A percentile compares a stretch with the other conserved stretches of the same genome.
Evolutionary conservation across 64 coral and sea anemone genomes (phyloP).

Genomic region (Montipora efflorescens): DNA sequence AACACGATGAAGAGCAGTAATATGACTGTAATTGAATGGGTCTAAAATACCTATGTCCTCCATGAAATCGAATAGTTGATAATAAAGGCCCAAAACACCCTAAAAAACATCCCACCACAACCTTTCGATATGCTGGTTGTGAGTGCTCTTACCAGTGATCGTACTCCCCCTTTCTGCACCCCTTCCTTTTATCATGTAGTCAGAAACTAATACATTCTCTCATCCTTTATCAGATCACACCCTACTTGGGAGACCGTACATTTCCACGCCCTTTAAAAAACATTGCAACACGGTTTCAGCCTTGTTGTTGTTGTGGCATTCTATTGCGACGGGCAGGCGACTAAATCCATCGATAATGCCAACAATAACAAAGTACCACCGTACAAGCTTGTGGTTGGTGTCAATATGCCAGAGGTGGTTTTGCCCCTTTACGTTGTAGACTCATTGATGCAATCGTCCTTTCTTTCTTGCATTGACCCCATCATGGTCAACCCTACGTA

Average conservation of each 20-base stretch:
- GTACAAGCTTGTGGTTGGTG: constrained; percentile 56
- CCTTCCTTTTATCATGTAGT: constrained; percentile 10
- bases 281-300: constrained; percentile 21
- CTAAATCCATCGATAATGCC: constrained; percentile 49
- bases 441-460: too few species aligned
- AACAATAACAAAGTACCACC: constrained; percentile 52
- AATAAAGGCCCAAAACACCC: neutral
- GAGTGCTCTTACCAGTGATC: constrained; percentile 30
- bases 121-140: constrained; percentile 49
- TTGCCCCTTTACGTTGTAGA: too few species aligned
- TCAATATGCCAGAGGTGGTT: neutral
- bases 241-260: constrained; percentile 28
- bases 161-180: neutral
- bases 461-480: too few species aligned
- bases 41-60: neutral
- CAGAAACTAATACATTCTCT: constrained; percentile 20
- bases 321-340: neutral
- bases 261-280: constrained; percentile 1
- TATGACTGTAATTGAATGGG: neutral
- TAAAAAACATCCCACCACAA: constrained; percentile 49
- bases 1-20: neutral
- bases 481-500: too few species aligned
- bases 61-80: neutral
- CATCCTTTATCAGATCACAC: constrained; percentile 3
- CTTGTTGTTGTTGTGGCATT: constrained; percentile 12